These are phyloP conservation scores for Bilobella aurantiaca DNA, from an alignment of 1,140 invertebrate genomes.

Conservation along the genomic window DNA sequence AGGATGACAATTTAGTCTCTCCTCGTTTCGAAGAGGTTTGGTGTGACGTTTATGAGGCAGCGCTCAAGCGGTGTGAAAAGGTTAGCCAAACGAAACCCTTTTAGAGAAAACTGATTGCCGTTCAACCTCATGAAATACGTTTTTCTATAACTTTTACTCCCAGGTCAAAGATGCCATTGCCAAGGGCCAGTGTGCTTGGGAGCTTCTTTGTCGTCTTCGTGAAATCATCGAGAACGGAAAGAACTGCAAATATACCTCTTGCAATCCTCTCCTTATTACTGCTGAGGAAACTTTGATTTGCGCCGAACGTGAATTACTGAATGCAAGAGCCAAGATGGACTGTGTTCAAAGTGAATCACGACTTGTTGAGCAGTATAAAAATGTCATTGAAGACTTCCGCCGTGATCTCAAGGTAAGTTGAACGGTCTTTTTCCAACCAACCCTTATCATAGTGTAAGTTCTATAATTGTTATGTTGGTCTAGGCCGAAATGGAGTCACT, in stretches of 20 bases:
- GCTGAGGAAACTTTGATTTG: slow-evolving; percentile 31
- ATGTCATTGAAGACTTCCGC: slow-evolving; percentile 32
- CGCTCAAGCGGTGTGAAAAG: slow-evolving; percentile 27
- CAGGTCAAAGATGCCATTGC: slow-evolving; percentile 27
- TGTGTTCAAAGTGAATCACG: slow-evolving; percentile 31
- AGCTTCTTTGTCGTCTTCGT: slow-evolving; percentile 28
- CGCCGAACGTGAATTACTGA: slow-evolving; percentile 29
- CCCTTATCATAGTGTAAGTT: slow-evolving; percentile 27
- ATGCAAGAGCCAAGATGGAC: slow-evolving; percentile 31
- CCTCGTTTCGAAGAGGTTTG: slow-evolving; percentile 33
- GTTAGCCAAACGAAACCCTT: slow-evolving; percentile 10
- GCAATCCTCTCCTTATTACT: slow-evolving; percentile 32
- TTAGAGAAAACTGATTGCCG: not conserved
- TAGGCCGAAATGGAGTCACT: slow-evolving; percentile 32
- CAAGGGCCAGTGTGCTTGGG: slow-evolving; percentile 33
- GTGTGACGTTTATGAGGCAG: slow-evolving; percentile 29
- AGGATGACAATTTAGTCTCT: slow-evolving; percentile 28
- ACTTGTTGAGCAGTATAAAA: slow-evolving; percentile 29
- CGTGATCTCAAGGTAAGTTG: slow-evolving; percentile 30
- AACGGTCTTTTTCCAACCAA: no score
- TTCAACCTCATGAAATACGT: not conserved
- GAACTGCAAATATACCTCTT: slow-evolving; percentile 31
- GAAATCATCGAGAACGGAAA: slow-evolving; percentile 33
- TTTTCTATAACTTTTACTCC: not conserved
- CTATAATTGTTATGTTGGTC: not conserved